Evolutionary conservation across 2,113 vertebrate species (phyloP), one percentile per base, ranked within the genome.

Genomic region (Menura novaehollandiae): DNA sequence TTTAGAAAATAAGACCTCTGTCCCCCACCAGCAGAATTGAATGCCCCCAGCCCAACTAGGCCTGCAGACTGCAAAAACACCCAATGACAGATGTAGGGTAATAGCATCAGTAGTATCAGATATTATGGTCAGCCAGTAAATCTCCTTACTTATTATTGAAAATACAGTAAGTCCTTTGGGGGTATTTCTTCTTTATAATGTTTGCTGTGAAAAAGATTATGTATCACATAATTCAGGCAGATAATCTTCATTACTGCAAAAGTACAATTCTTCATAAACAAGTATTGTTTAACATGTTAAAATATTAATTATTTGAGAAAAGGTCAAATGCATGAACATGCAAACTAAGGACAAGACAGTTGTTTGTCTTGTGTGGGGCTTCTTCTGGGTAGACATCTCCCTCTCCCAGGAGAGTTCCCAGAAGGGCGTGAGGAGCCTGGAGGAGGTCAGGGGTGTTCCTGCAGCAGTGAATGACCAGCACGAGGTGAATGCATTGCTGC

Each of bases 401-500:
- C 24, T 85, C 43, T 84, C 24, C 8, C 23, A 33, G 22, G 35
- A 9, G 27, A 62, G 30, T 51, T 84, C 58, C 7, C 23, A 37
- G 28, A 52, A 75, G 51, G 24, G 35, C 73, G 43, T 80, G 69
- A 77, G 66, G 73, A 68, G 30, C 10, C 39, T 3, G 10, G 49
- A 59, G 35, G 62, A 52, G 10, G 46, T 15, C 2, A 11, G 66
- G 0, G 0, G 28, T 10, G 8, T 32, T 52, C 43, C 3, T 4
- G 93, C 30, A 39, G 62, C 47, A 35, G n/a, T 7, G 32, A 51
- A 44, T 43, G 47, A 30, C 0, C 3, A 69, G 11, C 32, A 21
- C 4, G 1, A 24, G 6, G 12, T 15, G 24, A 62, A n/a, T 23
- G 24, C 58, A 23, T 37, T 0, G 0, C 33, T 37, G 4, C 37